Evolutionary conservation across 1,140 invertebrate species (phyloP), one percentile per base, ranked within the genome.

Genomic region (Drosophila orena): DNA sequence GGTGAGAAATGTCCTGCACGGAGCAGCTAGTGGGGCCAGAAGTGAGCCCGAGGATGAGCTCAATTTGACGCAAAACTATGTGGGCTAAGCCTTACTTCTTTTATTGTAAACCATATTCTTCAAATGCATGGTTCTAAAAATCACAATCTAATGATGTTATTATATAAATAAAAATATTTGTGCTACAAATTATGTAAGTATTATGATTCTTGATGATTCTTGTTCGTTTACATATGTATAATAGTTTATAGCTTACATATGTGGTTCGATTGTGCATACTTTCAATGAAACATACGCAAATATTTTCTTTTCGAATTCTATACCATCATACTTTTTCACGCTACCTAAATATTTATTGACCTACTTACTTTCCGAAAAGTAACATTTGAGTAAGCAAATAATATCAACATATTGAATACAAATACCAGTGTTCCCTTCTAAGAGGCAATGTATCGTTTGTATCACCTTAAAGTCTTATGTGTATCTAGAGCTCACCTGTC

Each of bases 31-130:
- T 11, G 37, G 58, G 8, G 20, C 30, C 5, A 30, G 27, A n/a
- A 14, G 30, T 8, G 73, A 73, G 5, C 58, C 69, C 43, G 91
- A 91, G 27, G 92, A 91, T 65, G 77, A 89, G 44, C 75, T 81
- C 0, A 92, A 91, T 73, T 43, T 91, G 42, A 90, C 89, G 5
- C 77, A 85, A 15, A 92, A 92, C 44, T 91, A 91, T 83, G 66
- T 84, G 47, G 81, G 42, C 4, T 90, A 74, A 68, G 10, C 3
- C 11, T 20, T 30, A 5, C 5, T 30, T 27, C n/a, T 11, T 11
- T 17, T n/a, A 17, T 14, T 14, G 3, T 14, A 15, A 53, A 54
- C 0, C 37, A 11, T 52, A 35, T 44, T 52, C 3, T 50, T 34
- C 3, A 20, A 20, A 20, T 4, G 6, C 0, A 8, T 30, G 6